Conservation (phyloP, 2,888 invertebrate species). For the Argyresthia goedartella region DNA sequence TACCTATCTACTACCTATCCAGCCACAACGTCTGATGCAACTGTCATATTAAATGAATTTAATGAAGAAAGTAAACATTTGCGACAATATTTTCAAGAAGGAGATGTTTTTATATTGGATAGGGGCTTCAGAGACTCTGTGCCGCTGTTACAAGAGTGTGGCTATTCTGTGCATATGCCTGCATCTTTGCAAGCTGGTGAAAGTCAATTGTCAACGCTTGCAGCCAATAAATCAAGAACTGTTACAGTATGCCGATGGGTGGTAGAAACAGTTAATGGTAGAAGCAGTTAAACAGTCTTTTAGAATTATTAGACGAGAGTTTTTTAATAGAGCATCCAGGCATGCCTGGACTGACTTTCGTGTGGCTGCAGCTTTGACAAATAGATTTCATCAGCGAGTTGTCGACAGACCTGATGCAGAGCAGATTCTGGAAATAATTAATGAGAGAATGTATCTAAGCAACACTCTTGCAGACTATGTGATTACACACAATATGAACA, state of each 20-base stretch:
- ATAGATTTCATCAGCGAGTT: neutral
- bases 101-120: conserved; percentile 5
- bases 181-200: neutral
- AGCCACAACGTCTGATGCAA: conserved; percentile 12
- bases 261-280: conserved; percentile 1
- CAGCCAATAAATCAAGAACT: conserved; percentile 3
- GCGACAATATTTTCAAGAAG: neutral
- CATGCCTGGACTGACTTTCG: neutral
- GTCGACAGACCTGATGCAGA: neutral
- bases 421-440: neutral
- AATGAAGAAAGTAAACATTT: neutral
- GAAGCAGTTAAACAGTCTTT: conserved; percentile 2
- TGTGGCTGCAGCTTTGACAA: neutral
- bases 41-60: conserved; percentile 8
- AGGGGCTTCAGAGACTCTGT: conserved; percentile 4
- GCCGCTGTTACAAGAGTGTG: neutral
- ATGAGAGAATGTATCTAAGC: neutral
- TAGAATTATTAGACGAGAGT: neutral
- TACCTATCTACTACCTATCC: too few species aligned
- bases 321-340: neutral
- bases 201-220: conserved; percentile 2
- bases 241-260: conserved; percentile 2
- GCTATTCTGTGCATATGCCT: conserved; percentile 2
- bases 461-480: neutral
- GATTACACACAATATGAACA: neutral